Evolutionary conservation across 2,888 invertebrate species (phyloP), one percentile per base, ranked within the genome.

Genomic region (Spicauda simplicius): DNA sequence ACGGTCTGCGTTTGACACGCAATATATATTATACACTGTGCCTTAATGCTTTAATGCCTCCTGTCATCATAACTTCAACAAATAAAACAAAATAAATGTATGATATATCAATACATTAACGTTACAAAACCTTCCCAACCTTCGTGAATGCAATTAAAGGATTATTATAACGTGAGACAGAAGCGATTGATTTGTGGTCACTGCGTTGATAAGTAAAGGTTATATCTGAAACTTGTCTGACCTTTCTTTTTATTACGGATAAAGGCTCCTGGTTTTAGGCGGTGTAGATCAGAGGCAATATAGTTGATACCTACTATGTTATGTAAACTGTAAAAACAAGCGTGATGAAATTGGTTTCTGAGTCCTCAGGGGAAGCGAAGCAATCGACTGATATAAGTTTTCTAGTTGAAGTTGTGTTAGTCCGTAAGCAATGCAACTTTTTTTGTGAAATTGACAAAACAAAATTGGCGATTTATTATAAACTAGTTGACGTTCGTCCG

Each of bases 171-270:
- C 80, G 73, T 59, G 58, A 69, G 70, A 72, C 69, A 71, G 73
- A 79, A 76, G 74, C 73, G 61, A 72, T 56, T 75, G 78, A 80
- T 73, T 79, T 74, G 78, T 71, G 75, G 71, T 52, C 70, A 85
- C 85, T 86, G 87, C 86, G 25, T 60, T 68, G 84, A 87, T 86
- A 87, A 85, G 75, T 72, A 86, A 88, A 88, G 88, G 88, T 87
- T 83, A 80, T 72, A 64, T 73, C 73, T 75, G 69, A 67, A 70
- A 64, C 25, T 5, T 2, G 25, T 45, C 69, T 72, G 74, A 71
- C 73, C 76, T 74, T 73, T 69, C 55, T 25, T 71, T 72, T 64
- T 53, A 54, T 65, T 65, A 64, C 61, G 61, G 66, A 71, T 67
- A 73, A 71, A 72, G 70, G 74, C 76, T 75, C 72, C 75, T 72